Percentiles rank a stretch among this genome's conserved stretches.
phyloP scores from a whole-genome alignment of 2,113 vertebrate species.

The Numida meleagris region DNA sequence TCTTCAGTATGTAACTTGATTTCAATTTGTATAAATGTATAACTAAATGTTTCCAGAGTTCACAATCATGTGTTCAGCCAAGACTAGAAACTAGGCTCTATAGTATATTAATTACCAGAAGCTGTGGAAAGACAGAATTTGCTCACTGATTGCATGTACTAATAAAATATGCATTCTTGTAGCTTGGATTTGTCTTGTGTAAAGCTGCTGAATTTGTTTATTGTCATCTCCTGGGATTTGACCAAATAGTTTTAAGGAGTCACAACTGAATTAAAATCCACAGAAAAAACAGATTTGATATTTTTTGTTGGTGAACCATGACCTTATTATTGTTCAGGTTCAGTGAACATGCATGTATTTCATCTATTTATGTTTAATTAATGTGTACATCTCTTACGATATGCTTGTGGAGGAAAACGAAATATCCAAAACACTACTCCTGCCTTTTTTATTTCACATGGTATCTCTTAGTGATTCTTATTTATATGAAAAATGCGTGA shows the following conservation, averaged over 20 bases:
- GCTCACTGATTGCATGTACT: neutral
- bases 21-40: neutral
- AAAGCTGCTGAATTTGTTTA: neutral
- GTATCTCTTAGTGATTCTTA: neutral
- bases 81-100: neutral
- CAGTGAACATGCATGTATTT: rapidly evolving
- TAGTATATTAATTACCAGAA: neutral
- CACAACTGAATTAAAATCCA: neutral
- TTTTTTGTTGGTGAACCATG: neutral
- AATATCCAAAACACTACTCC: neutral
- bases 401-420: neutral
- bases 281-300: neutral
- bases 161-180: neutral
- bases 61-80: neutral
- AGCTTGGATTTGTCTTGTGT: neutral
- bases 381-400: neutral
- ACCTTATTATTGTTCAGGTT: neutral
- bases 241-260: neutral
- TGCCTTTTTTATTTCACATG: neutral
- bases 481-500: neutral
- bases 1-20: neutral
- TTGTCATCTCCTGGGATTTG: neutral
- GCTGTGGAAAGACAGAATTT: neutral
- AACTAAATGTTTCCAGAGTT: neutral
- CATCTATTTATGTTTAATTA: neutral